Evolutionary conservation across 2,888 invertebrate genomes (phyloP), one percentile per base, ranked within the genome.

Genomic region (Andrena hattorfiana): DNA sequence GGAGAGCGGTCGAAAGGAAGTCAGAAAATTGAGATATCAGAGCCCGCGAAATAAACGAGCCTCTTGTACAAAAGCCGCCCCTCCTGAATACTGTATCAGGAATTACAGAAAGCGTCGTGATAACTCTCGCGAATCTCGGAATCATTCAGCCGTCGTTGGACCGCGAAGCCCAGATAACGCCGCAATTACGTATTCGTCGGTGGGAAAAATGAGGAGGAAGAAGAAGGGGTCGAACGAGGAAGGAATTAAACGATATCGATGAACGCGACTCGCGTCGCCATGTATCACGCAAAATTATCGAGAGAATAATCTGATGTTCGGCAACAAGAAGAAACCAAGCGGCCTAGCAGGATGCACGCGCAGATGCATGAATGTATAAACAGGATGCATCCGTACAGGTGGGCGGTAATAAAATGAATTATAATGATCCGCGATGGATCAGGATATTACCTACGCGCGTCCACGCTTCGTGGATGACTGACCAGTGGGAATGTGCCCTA

Each of bases 391-490:
- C 51, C 54, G 49, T 76, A 75, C 59, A 82, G 78, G 78, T 81
- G 83, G 86, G 82, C 83, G 85, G 87, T 77, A 87, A 85, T 89
- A 87, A 89, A 90, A 85, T 90, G 87, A 89, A 91, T 91, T 89
- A 88, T 87, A 89, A 89, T 87, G 90, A 89, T 85, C 83, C 86
- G 73, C 87, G 89, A 91, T 91, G 89, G 90, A 90, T 91, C 90
- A 89, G 88, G 73, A 83, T 85, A 89, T 91, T 91, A 89, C 84
- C 85, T 77, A 88, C 85, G 89, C 85, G 87, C 87, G 85, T 85
- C 85, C 88, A 85, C 87, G 85, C 89, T 91, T 91, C 89, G 87
- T 88, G 91, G 89, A 87, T 90, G 90, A 89, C 81, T 90, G 91
- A 84, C 83, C 86, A 86, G 86, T 88, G 89, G 87, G 91, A 92